Evolutionary conservation across 1,140 invertebrate species (phyloP).

Genomic region (Andricus grossulariae): DNA sequence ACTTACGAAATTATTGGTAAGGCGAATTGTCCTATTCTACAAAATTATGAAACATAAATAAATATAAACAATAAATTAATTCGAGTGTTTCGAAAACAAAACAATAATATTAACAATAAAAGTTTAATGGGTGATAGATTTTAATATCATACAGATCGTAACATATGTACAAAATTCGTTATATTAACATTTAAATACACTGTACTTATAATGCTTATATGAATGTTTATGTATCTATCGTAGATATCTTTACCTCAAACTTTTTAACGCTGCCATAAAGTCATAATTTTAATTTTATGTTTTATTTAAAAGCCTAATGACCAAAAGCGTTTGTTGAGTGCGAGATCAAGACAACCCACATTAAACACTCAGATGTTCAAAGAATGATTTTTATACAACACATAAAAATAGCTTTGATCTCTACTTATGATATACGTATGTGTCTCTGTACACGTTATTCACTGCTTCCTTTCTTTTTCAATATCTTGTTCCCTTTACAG

Average conservation of each 20-base stretch:
- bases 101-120: constrained; percentile 28
- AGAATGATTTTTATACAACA: constrained; percentile 50
- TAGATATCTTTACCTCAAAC: neutral
- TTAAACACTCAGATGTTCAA: constrained; percentile 44
- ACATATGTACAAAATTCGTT: constrained; percentile 68
- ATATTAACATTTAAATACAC: constrained; percentile 57
- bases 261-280: constrained; percentile 10
- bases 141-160: constrained; percentile 64
- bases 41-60: too few species aligned
- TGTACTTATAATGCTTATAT: neutral
- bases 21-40: too few species aligned
- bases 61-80: neutral
- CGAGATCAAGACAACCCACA: constrained; percentile 30
- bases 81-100: neutral
- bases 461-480: constrained; percentile 43
- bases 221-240: neutral
- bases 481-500: constrained; percentile 60
- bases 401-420: constrained; percentile 60
- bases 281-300: neutral
- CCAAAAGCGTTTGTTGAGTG: constrained; percentile 9
- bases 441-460: constrained; percentile 36
- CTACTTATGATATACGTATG: neutral
- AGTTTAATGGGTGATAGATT: constrained; percentile 52
- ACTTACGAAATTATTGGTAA: too few species aligned
- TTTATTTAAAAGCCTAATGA: neutral